A percentile compares a stretch with the other conserved stretches of the same genome.
Evolutionary conservation across 2,797 vertebrate genomes (phyloP).

Genomic region (Onychomys leucogaster): DNA sequence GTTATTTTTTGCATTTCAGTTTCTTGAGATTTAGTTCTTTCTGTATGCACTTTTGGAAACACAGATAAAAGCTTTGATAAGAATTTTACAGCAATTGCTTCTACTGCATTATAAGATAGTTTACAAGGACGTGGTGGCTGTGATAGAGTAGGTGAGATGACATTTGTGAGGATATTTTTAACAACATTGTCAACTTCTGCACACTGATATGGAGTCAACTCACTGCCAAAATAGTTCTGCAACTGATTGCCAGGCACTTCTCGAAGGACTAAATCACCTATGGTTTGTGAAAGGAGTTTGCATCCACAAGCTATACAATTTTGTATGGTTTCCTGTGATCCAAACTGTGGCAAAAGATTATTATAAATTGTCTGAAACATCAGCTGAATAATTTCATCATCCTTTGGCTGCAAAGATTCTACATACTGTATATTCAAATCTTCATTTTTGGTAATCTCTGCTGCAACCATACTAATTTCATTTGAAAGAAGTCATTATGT

Average conservation of each 20-base stretch:
- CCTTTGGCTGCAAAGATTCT: constrained; percentile 72
- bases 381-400: constrained; percentile 72
- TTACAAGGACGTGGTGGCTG: not conserved
- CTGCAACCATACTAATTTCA: constrained; percentile 74
- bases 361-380: constrained; percentile 76
- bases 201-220: constrained; percentile 76
- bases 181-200: constrained; percentile 72
- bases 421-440: constrained; percentile 70
- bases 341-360: constrained; percentile 80
- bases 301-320: constrained; percentile 72
- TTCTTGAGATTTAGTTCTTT: constrained; percentile 59
- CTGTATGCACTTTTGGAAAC: constrained; percentile 61
- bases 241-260: constrained; percentile 80
- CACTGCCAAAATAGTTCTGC: constrained; percentile 79
- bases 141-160: not conserved
- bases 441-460: constrained; percentile 75
- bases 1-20: constrained; percentile 74
- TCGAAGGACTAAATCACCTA: constrained; percentile 76
- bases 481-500: constrained; percentile 72
- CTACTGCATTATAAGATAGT: constrained; percentile 76
- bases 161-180: constrained; percentile 75
- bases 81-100: constrained; percentile 78
- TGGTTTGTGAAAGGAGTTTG: constrained; percentile 74
- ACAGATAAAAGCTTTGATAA: constrained; percentile 77
- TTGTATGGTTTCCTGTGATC: constrained; percentile 73